phyloP scores from a whole-genome alignment of 2,888 invertebrate species.

The Chesias legatella region DNA sequence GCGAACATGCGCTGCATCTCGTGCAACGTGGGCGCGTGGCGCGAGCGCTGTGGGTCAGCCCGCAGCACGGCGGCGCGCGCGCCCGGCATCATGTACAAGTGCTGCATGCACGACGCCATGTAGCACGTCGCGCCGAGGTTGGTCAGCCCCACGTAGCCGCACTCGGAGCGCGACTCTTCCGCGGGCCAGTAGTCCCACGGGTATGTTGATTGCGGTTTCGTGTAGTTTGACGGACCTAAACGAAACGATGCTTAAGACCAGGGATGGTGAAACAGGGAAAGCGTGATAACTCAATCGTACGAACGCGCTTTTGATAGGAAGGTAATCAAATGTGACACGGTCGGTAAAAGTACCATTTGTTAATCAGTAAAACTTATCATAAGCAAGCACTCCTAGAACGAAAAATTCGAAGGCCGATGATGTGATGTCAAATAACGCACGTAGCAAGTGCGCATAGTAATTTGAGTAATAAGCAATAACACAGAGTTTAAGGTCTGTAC shows the following conservation, averaged over 20 bases:
- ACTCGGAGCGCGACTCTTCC: conserved; percentile 95
- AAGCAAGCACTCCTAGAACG: no score
- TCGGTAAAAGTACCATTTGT: no score
- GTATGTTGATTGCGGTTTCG: conserved; percentile 86
- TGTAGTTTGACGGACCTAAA: conserved; percentile 7
- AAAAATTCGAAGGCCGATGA: no score
- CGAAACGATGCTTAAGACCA: neutral
- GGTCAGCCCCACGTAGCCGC: conserved; percentile 96
- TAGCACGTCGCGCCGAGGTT: conserved; percentile 98
- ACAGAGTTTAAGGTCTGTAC: no score
- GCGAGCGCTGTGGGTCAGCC: conserved; percentile 86
- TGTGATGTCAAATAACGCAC: no score
- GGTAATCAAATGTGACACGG: no score
- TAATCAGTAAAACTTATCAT: no score
- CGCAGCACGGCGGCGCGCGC: conserved; percentile 91
- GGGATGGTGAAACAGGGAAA: no score
- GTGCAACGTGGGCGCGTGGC: conserved; percentile 90
- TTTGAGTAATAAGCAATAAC: no score
- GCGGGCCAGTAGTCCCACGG: conserved; percentile 99
- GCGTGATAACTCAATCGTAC: no score
- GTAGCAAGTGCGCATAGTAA: no score
- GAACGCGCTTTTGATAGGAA: no score
- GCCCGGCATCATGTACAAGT: conserved; percentile 98
- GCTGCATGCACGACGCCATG: conserved; percentile 98
- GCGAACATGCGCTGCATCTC: conserved; percentile 98